Evolutionary conservation across 2,113 vertebrate species (phyloP).

Genomic region (Phyllopteryx taeniolatus): DNA sequence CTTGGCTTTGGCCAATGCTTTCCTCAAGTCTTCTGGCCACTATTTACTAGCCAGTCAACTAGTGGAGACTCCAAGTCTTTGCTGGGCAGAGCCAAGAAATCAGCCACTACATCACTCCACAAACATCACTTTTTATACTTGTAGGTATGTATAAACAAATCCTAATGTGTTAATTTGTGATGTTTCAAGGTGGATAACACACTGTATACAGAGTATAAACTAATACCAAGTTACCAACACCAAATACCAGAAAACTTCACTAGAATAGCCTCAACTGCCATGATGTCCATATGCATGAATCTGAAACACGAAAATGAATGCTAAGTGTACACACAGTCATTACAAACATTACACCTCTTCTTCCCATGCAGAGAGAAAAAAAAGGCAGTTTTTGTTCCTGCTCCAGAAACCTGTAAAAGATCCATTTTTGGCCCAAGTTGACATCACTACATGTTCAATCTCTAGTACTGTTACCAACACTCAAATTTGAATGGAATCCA

Average conservation of each 20-base stretch:
- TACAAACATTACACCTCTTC: too few relatives aligned
- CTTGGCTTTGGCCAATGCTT: background rate
- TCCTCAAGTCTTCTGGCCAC: background rate
- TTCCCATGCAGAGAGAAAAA: too few relatives aligned
- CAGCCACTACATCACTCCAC: background rate
- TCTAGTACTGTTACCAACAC: background rate
- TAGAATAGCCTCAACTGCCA: too few relatives aligned
- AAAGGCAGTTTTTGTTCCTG: too few relatives aligned
- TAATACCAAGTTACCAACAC: too few relatives aligned
- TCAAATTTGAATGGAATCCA: background rate
- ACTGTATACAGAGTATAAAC: background rate
- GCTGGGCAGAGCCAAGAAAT: background rate
- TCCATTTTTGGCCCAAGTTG: background rate
- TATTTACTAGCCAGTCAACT: background rate
- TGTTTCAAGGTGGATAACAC: background rate
- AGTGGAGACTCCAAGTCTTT: conserved; percentile 2
- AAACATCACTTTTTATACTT: background rate
- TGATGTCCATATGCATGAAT: too few relatives aligned
- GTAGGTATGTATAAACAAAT: conserved; percentile 1
- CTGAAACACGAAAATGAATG: too few relatives aligned
- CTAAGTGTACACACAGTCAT: too few relatives aligned
- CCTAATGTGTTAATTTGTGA: background rate
- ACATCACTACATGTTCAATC: background rate
- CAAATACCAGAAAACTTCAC: too few relatives aligned
- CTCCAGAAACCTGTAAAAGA: background rate